Percentiles rank a stretch among this genome's conserved stretches.
These are phyloP conservation scores for Ditylenchus weischeri DNA, from an alignment of 2,888 invertebrate species.

Conservation along the genomic window DNA sequence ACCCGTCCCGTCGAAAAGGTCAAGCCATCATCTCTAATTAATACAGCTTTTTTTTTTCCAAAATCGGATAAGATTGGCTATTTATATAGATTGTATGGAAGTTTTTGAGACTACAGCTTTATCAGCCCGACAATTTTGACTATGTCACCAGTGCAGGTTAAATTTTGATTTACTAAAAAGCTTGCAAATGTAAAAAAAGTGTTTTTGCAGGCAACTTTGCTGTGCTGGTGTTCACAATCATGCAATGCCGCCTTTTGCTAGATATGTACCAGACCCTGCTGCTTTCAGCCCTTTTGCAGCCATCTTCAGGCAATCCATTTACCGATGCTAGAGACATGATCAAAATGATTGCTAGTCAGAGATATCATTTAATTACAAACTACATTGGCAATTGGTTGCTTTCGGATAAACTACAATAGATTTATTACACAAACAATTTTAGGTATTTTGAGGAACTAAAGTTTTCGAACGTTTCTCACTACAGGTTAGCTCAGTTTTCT, in stretches of 20 bases:
- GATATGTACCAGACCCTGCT: constrained; percentile 35
- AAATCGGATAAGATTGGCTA: not conserved
- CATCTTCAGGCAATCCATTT: constrained; percentile 20
- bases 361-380: constrained; percentile 32
- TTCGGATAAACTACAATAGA: too few relatives aligned
- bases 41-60: too few relatives aligned
- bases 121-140: constrained; percentile 32
- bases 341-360: constrained; percentile 21
- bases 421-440: too few relatives aligned
- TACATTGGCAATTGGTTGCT: constrained; percentile 29
- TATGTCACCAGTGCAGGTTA: constrained; percentile 24
- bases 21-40: too few relatives aligned
- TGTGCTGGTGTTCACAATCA: constrained; percentile 28
- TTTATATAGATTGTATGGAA: constrained; percentile 29
- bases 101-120: constrained; percentile 27
- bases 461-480: constrained; percentile 28
- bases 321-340: constrained; percentile 28
- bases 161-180: not conserved
- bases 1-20: too few relatives aligned
- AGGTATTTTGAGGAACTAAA: constrained; percentile 31
- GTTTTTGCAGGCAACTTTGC: constrained; percentile 21
- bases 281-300: constrained; percentile 29
- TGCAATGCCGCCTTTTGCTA: constrained; percentile 30
- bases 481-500: constrained; percentile 1
- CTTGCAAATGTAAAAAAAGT: not conserved